Base-by-base conservation (phyloP, 2,888 invertebrate species). In the Drosophila buzzatii region DNA sequence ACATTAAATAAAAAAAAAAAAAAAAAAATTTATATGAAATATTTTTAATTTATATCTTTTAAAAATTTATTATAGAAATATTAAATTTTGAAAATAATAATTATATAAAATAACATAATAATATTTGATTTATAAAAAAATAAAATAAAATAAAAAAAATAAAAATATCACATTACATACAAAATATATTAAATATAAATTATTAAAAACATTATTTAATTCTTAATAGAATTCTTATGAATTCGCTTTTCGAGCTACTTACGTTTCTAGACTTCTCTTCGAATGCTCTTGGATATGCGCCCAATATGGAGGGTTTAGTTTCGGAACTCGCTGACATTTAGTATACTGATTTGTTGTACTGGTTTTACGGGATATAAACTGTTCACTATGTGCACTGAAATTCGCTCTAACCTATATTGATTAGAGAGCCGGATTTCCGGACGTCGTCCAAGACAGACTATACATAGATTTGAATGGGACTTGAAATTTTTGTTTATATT, bases 391-490 rank as follows among this genome's bases (percentile, higher is more conserved):
- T 49, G 31, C n/a, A n/a, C 31, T 18, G 49, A 49, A 31, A 31
- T 33, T 51, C 49, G 49, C 31, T 33, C 3, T 33, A n/a, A n/a
- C 10, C 49, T 49, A 10, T 49, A 49, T 49, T 10, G 31, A 49
- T 31, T 51, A 33, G 12, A 2, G 12, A n/a, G 12, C 49, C 49
- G 49, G 49, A 33, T 18, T 3, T 51, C 31, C 49, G 41, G 62
- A 27, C 62, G 62, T 27, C n/a, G 23, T 18, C 0, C 12, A 27
- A 5, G 49, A 18, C 12, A 16, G 10, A 35, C 18, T 49, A 42
- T 16, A 53, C 65, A 53, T 53, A 42, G 45, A 31, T 65, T 66
- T 65, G 8, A 23, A 31, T 33, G 2, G 16, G 45, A 66, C 53
- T 66, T 23, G 12, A 42, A 51, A 65, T 33, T 60, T 57, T 56